Evolutionary conservation across 1,140 invertebrate species (phyloP).

Genomic region (Penaeus vannamei): DNA sequence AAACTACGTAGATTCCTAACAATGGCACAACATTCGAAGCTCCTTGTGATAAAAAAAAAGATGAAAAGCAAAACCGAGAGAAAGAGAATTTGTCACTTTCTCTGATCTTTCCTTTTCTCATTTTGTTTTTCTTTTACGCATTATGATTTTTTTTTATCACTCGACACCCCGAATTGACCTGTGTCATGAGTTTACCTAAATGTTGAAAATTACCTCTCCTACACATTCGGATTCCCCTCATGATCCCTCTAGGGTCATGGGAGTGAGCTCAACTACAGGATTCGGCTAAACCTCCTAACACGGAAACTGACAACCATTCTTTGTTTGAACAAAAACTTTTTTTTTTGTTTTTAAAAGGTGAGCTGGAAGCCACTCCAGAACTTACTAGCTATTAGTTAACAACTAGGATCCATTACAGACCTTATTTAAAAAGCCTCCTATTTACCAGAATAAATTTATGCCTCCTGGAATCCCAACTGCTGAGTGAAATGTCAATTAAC

Average conservation of each 20-base stretch:
- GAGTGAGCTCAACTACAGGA: slow-evolving; percentile 50
- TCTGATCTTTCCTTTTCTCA: no score
- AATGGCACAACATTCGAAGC: slow-evolving; percentile 39
- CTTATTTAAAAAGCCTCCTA: slow-evolving; percentile 61
- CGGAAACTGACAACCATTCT: slow-evolving; percentile 62
- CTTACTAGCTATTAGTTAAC: slow-evolving; percentile 62
- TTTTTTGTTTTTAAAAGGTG: slow-evolving; percentile 41
- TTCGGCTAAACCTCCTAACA: slow-evolving; percentile 59
- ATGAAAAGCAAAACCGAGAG: slow-evolving; percentile 2
- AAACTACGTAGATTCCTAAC: slow-evolving; percentile 62
- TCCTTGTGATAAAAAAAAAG: slow-evolving; percentile 25
- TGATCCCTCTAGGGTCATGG: slow-evolving; percentile 3
- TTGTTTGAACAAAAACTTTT: slow-evolving; percentile 42
- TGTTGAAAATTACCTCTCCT: slow-evolving; percentile 60
- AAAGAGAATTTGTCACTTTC: not conserved
- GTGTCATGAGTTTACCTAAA: slow-evolving; percentile 55
- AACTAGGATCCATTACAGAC: slow-evolving; percentile 62
- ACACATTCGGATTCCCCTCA: slow-evolving; percentile 47
- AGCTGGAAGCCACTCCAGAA: slow-evolving; percentile 65
- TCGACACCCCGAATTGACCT: slow-evolving; percentile 52
- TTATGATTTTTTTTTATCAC: slow-evolving; percentile 52
- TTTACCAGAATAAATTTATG: slow-evolving; percentile 45
- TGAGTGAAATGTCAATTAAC: slow-evolving; percentile 49
- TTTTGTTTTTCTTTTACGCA: slow-evolving; percentile 22
- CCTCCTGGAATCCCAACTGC: slow-evolving; percentile 62